Evolutionary conservation across 2,888 invertebrate genomes (phyloP).

Genomic region (Drepanosiphum platanoidis): DNA sequence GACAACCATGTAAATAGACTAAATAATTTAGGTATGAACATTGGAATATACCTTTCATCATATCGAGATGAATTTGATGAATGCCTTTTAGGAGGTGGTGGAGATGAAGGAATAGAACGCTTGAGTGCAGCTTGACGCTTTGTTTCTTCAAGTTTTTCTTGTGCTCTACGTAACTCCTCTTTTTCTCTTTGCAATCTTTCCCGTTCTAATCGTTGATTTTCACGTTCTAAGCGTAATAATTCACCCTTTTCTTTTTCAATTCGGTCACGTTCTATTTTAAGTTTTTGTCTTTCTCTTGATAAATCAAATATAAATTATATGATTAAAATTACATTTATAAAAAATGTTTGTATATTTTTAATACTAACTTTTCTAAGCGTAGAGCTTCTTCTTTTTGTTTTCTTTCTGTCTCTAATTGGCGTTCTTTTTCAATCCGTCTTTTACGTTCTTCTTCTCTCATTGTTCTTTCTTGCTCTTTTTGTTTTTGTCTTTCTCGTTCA

Average conservation of each 20-base stretch:
- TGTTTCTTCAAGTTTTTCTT: slow-evolving; percentile 64
- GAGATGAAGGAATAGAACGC: slow-evolving; percentile 47
- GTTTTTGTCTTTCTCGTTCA: slow-evolving; percentile 78
- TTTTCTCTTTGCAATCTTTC: slow-evolving; percentile 77
- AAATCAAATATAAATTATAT: slow-evolving; percentile 24
- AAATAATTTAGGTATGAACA: background rate
- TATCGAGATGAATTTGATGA: slow-evolving; percentile 54
- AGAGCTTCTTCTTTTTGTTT: slow-evolving; percentile 86
- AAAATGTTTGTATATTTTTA: background rate
- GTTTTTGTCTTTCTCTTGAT: slow-evolving; percentile 78
- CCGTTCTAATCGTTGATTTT: slow-evolving; percentile 78
- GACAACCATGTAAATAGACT: background rate
- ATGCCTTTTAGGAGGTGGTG: slow-evolving; percentile 50
- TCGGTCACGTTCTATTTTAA: slow-evolving; percentile 84
- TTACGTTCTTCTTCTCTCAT: slow-evolving; percentile 84
- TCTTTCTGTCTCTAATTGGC: slow-evolving; percentile 82
- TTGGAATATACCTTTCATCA: slow-evolving; percentile 45
- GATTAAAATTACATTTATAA: background rate
- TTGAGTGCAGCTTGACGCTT: slow-evolving; percentile 64
- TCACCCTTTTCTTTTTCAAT: slow-evolving; percentile 90
- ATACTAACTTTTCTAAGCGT: slow-evolving; percentile 74
- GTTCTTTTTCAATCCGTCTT: slow-evolving; percentile 80
- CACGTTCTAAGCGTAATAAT: slow-evolving; percentile 82
- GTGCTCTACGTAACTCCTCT: slow-evolving; percentile 78
- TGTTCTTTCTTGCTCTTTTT: slow-evolving; percentile 81